Base-by-base conservation (phyloP, 2,113 vertebrate genomes). In the Fulmarus glacialis region DNA sequence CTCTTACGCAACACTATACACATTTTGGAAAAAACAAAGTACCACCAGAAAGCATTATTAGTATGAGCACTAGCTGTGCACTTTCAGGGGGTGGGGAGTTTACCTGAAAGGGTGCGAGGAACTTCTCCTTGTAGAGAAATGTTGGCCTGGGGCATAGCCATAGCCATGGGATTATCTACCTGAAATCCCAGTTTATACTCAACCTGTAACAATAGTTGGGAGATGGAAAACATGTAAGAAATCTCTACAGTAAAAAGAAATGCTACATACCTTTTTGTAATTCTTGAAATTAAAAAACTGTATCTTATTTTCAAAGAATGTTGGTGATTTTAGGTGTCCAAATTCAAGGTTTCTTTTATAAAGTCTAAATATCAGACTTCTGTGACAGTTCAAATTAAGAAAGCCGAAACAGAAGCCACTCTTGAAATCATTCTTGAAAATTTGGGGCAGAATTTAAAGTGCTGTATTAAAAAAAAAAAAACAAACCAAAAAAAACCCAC, bases 161-260 rank as follows among this genome's bases (percentile, higher is more conserved):
- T 99, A 90, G 99, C 99, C 91, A 98, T 60, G 42, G 99, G 98
- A 97, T 99, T 99, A 93, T 99, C 99, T 79, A 99, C 98, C 71
- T 98, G 98, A 98, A 99, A 99, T 83, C 99, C 99, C 92, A 99
- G 98, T 87, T 98, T 99, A 97, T 99, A 99, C 82, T 99, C 99
- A 95, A 99, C 99, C 99, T 99, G 92, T 19, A 71, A 72, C 68
- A 87, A 58, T 4, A 97, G 62, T 32, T n/a, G 26, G 34, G 63
- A 86, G 55, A 77, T 14, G 15, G 26, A 86, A 91, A 70, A 50
- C 23, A 53, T 0, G 0, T 77, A 23, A 67, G 12, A 66, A 88
- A 43, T 20, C 34, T 45, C 34, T 56, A 30, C 13, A 58, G 20
- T 20, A 79, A 42, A 66, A 82, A 66, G 22, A 89, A 95, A 53